These are phyloP conservation scores for Matsumurasca onukii DNA, from an alignment of 1,140 invertebrate genomes.

Conservation along the genomic window DNA sequence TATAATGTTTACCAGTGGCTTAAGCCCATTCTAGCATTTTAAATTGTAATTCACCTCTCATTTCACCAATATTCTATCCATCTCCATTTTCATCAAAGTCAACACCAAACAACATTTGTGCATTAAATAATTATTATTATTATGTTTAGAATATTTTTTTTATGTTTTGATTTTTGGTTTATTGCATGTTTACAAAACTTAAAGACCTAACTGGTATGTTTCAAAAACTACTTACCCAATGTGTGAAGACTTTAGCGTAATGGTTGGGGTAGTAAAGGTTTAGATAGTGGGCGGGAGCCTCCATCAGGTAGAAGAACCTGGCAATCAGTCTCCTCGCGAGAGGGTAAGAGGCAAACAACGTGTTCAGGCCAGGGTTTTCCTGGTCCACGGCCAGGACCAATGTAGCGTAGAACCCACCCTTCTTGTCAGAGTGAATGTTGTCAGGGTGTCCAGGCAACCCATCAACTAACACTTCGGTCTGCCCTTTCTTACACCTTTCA, in stretches of 20 bases:
- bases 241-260: constrained; percentile 53
- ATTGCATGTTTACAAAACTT: constrained; percentile 8
- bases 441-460: constrained; percentile 81
- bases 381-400: constrained; percentile 54
- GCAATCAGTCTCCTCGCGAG: constrained; percentile 60
- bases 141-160: not conserved
- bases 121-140: not conserved
- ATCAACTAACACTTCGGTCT: constrained; percentile 70
- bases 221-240: constrained; percentile 54
- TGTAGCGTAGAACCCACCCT: constrained; percentile 66
- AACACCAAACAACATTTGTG: too few species aligned
- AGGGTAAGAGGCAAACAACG: constrained; percentile 57
- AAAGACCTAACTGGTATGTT: not conserved
- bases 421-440: constrained; percentile 66
- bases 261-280: constrained; percentile 59
- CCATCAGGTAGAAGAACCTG: constrained; percentile 54
- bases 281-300: constrained; percentile 58
- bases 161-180: not conserved
- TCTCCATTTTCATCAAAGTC: not conserved
- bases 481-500: constrained; percentile 73
- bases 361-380: constrained; percentile 51
- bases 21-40: too few species aligned
- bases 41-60: too few species aligned
- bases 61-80: not conserved
- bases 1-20: too few species aligned